Percentiles rank a stretch among this genome's conserved stretches.
Conservation (phyloP, 2,888 invertebrate genomes). For the Asteroscopus sphinx region DNA sequence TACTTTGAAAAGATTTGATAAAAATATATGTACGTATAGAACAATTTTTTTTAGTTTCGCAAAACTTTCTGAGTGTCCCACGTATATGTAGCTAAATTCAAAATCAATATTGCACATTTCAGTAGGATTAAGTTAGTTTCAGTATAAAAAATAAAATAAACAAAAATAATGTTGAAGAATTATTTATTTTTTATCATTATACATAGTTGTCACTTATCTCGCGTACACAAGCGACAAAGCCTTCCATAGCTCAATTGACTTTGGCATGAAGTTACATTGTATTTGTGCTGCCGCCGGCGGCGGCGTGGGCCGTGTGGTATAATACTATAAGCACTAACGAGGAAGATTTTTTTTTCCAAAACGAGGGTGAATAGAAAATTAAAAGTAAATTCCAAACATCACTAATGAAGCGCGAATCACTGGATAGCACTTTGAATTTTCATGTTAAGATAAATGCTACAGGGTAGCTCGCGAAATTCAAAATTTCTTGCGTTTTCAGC, state of each 20-base stretch:
- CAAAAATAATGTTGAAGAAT: slow-evolving; percentile 82
- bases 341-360: slow-evolving; percentile 49
- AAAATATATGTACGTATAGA: no score
- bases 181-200: slow-evolving; percentile 86
- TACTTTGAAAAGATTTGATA: no score
- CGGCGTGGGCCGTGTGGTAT: slow-evolving; percentile 51
- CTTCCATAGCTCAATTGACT: slow-evolving; percentile 89
- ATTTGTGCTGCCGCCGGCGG: slow-evolving; percentile 79
- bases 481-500: no score
- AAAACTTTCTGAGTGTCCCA: no score
- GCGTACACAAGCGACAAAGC: slow-evolving; percentile 88
- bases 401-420: slow-evolving; percentile 52
- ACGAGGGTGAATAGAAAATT: slow-evolving; percentile 53
- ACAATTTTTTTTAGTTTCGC: no score
- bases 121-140: no score
- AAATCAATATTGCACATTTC: no score
- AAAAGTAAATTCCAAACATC: slow-evolving; percentile 50
- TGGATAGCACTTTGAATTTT: slow-evolving; percentile 45
- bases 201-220: slow-evolving; percentile 88
- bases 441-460: slow-evolving; percentile 30
- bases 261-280: slow-evolving; percentile 87
- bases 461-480: slow-evolving; percentile 41
- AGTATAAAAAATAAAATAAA: slow-evolving; percentile 27
- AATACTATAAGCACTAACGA: slow-evolving; percentile 60
- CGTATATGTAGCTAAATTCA: no score